phyloP scores from a whole-genome alignment of 1,140 invertebrate species.

The Stratiolaelaps scimitus region DNA sequence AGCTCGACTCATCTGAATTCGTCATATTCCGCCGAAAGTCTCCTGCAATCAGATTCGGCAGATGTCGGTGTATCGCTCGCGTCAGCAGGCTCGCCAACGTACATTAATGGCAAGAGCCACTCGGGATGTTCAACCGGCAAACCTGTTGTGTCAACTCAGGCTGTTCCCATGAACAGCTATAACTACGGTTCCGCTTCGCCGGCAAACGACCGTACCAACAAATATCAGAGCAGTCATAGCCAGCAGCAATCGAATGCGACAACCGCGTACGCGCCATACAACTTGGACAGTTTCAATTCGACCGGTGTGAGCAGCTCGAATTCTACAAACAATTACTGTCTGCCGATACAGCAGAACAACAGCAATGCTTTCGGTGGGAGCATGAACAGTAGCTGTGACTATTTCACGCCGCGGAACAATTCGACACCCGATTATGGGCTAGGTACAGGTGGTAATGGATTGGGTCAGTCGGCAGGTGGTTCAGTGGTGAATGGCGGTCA shows the following conservation, averaged over 20 bases:
- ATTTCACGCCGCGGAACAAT: background rate
- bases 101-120: background rate
- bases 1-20: constrained; percentile 11
- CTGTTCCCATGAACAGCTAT: constrained; percentile 5
- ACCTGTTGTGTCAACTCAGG: no score
- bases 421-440: constrained; percentile 6
- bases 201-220: background rate
- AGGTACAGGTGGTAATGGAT: background rate
- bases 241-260: constrained; percentile 12
- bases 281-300: constrained; percentile 2
- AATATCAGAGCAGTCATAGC: background rate
- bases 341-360: constrained; percentile 19
- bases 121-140: no score
- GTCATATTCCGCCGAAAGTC: constrained; percentile 15
- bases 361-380: background rate
- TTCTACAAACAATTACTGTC: background rate
- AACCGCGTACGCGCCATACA: constrained; percentile 6
- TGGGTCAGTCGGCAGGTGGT: no score
- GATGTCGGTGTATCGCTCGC: background rate
- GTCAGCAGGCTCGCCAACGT: constrained; percentile 23
- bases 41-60: constrained; percentile 2
- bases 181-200: background rate
- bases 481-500: no score
- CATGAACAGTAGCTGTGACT: constrained; percentile 5
- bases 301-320: background rate